Evolutionary conservation across 2,888 invertebrate species (phyloP).

Genomic region (Sycophila texana): DNA sequence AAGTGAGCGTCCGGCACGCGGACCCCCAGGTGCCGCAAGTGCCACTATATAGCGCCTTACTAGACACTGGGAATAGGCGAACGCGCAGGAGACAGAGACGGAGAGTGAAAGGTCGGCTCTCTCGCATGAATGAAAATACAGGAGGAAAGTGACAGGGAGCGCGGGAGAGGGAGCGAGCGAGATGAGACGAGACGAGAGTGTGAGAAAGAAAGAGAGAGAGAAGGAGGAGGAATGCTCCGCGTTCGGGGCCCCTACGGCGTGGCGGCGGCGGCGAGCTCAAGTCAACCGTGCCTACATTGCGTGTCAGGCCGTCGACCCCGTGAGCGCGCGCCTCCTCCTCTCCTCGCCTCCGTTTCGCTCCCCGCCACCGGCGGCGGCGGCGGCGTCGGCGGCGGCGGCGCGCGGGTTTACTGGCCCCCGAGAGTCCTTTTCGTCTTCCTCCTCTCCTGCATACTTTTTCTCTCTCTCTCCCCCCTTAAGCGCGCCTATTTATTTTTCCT

Average conservation of each 20-base stretch:
- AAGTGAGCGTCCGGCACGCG: no score
- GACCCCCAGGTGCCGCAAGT: not conserved
- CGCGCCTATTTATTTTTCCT: not conserved
- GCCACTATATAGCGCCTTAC: no score
- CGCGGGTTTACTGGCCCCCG: slow-evolving; percentile 25
- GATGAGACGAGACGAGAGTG: slow-evolving; percentile 1
- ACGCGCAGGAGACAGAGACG: not conserved
- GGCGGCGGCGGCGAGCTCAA: slow-evolving; percentile 24
- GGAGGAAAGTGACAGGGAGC: slow-evolving; percentile 32
- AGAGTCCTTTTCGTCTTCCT: slow-evolving; percentile 25
- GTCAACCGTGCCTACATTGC: slow-evolving; percentile 69
- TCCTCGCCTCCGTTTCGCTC: not conserved
- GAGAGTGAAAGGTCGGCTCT: slow-evolving; percentile 6
- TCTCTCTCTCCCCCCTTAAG: not conserved
- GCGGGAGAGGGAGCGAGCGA: slow-evolving; percentile 24
- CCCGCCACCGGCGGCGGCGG: slow-evolving; percentile 1
- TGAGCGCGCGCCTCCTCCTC: slow-evolving; percentile 45
- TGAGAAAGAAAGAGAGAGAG: slow-evolving; percentile 19
- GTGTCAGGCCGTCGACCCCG: slow-evolving; percentile 73
- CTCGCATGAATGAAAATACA: slow-evolving; percentile 32
- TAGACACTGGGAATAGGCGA: no score
- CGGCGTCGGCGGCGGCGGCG: no score
- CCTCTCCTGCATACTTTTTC: not conserved
- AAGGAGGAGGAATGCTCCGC: slow-evolving; percentile 19
- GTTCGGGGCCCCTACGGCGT: slow-evolving; percentile 64